Evolutionary conservation across 1,140 invertebrate species (phyloP).

Genomic region (Drosophila chauvacae): DNA sequence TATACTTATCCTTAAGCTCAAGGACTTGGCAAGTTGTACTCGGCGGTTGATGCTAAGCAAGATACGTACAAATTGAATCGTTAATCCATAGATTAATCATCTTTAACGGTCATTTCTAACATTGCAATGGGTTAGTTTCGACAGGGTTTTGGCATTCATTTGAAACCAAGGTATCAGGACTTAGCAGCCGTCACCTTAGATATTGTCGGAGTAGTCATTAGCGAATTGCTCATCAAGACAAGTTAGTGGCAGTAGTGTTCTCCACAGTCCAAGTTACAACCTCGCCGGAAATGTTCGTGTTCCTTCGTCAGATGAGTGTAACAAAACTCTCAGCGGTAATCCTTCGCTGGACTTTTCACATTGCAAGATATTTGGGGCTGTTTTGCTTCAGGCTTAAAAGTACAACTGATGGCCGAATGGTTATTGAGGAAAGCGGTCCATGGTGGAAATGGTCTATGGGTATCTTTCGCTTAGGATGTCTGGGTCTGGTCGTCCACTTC

Average conservation of each 20-base stretch:
- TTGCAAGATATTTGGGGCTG: background rate
- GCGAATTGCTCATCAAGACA: background rate
- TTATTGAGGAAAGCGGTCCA: background rate
- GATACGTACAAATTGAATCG: too few species aligned
- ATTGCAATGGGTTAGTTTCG: too few species aligned
- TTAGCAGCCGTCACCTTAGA: background rate
- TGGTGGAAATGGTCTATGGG: conserved; percentile 23
- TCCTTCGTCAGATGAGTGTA: conserved; percentile 4
- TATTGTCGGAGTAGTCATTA: conserved; percentile 3
- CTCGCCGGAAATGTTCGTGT: conserved; percentile 9
- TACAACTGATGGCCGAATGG: background rate
- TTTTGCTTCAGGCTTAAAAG: background rate
- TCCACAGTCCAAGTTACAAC: background rate
- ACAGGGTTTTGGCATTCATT: too few species aligned
- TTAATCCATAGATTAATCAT: too few species aligned
- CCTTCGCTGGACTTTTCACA: background rate
- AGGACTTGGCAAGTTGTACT: too few species aligned
- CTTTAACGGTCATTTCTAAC: too few species aligned
- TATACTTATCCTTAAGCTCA: too few species aligned
- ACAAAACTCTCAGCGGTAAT: conserved; percentile 9
- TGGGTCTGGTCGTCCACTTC: background rate
- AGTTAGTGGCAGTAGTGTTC: background rate
- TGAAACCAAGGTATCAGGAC: background rate
- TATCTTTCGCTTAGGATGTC: background rate
- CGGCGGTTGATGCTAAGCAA: too few species aligned